A percentile compares a stretch with the other conserved stretches of the same genome.
These are phyloP conservation scores for Cantharis flavilabris DNA, from an alignment of 2,888 invertebrate species.

Conservation along the genomic window DNA sequence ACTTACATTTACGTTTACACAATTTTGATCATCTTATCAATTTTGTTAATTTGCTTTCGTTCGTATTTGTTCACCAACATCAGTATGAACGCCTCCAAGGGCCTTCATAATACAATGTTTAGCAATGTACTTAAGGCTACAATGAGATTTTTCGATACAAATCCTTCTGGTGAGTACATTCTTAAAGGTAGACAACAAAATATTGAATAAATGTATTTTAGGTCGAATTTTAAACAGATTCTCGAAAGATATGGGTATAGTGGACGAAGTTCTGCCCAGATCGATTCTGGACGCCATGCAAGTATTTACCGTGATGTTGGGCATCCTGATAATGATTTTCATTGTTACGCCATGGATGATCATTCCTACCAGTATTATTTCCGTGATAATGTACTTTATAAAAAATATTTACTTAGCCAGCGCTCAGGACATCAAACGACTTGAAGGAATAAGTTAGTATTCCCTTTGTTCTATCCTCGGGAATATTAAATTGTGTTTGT, in stretches of 20 bases:
- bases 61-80: constrained; percentile 74
- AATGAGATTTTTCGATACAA: constrained; percentile 82
- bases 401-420: constrained; percentile 70
- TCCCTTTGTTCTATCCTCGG: background rate
- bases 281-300: constrained; percentile 68
- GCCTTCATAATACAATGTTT: constrained; percentile 80
- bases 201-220: constrained; percentile 37
- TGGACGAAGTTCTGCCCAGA: constrained; percentile 73
- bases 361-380: constrained; percentile 66
- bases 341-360: constrained; percentile 72
- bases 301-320: constrained; percentile 71
- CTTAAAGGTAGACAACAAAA: background rate
- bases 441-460: constrained; percentile 59
- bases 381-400: constrained; percentile 66
- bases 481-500: background rate
- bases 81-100: constrained; percentile 75
- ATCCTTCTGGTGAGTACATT: constrained; percentile 69
- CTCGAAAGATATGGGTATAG: constrained; percentile 81
- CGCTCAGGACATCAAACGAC: constrained; percentile 74
- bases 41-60: constrained; percentile 65
- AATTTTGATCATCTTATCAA: constrained; percentile 61
- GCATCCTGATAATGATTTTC: constrained; percentile 73
- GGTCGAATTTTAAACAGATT: constrained; percentile 83
- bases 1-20: constrained; percentile 64
- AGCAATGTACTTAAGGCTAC: constrained; percentile 73